Evolutionary conservation across 2,797 vertebrate genomes (phyloP).

Genomic region (Streptopelia turtur): DNA sequence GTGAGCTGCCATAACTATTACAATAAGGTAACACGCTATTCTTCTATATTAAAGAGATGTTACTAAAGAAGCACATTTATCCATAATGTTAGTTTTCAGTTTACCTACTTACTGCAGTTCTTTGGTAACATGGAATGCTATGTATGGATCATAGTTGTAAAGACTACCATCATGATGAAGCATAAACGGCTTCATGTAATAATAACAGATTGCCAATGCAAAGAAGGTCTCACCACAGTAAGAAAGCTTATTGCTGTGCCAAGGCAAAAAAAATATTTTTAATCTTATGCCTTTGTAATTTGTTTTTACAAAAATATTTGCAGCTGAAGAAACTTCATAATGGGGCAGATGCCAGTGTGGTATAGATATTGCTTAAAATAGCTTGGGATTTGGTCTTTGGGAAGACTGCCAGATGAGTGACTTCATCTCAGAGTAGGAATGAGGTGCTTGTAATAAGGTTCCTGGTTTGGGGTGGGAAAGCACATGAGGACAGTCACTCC

Average conservation of each 20-base stretch:
- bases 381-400: neutral
- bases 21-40: neutral
- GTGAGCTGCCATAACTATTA: neutral
- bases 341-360: neutral
- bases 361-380: neutral
- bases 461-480: neutral
- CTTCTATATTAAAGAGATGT: neutral
- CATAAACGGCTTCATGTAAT: neutral
- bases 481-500: neutral
- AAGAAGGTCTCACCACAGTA: neutral
- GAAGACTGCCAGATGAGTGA: neutral
- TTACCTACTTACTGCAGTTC: neutral
- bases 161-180: neutral
- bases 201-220: neutral
- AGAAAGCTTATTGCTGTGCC: neutral
- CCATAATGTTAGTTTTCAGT: neutral
- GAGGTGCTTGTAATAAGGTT: neutral
- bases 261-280: neutral
- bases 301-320: neutral
- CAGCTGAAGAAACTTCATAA: neutral
- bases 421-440: neutral
- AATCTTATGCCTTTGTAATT: neutral
- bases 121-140: neutral
- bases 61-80: neutral
- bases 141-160: neutral